Evolutionary conservation across 2,888 invertebrate genomes (phyloP).

Genomic region (Leucoptera coffeella): DNA sequence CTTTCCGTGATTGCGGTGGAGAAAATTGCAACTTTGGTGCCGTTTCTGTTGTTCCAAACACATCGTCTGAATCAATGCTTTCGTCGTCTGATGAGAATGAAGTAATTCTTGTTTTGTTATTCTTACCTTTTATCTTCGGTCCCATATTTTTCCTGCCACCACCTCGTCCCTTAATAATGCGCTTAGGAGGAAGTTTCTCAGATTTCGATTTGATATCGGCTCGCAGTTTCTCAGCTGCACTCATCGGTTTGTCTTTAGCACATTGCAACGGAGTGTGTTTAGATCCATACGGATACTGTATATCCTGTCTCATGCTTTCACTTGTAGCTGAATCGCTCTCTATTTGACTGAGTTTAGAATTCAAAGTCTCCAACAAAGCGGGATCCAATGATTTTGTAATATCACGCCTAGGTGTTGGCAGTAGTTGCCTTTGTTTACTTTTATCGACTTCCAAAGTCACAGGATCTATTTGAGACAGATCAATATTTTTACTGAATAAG

Average conservation of each 20-base stretch:
- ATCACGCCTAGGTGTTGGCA: constrained; percentile 65
- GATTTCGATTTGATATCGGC: constrained; percentile 51
- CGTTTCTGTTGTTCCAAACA: constrained; percentile 70
- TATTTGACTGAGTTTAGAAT: constrained; percentile 67
- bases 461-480: constrained; percentile 67
- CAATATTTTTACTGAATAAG: constrained; percentile 69
- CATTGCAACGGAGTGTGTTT: constrained; percentile 32
- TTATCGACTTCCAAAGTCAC: constrained; percentile 67
- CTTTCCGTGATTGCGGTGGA: constrained; percentile 69
- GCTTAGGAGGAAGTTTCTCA: constrained; percentile 59
- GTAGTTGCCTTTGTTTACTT: constrained; percentile 54
- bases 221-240: constrained; percentile 41
- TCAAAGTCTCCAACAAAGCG: constrained; percentile 59
- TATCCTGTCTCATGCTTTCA: constrained; percentile 59
- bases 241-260: constrained; percentile 35
- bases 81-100: constrained; percentile 73
- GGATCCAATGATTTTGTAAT: constrained; percentile 66
- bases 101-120: constrained; percentile 67
- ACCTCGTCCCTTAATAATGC: constrained; percentile 56
- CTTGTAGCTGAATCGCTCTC: constrained; percentile 73
- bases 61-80: constrained; percentile 70
- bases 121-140: constrained; percentile 55
- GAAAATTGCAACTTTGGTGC: constrained; percentile 69
- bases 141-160: constrained; percentile 51
- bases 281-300: constrained; percentile 43